Percentiles rank a stretch among this genome's conserved stretches.
phyloP scores from a whole-genome alignment of 1,140 invertebrate genomes.

The Caenorhabditis tropicalis region DNA sequence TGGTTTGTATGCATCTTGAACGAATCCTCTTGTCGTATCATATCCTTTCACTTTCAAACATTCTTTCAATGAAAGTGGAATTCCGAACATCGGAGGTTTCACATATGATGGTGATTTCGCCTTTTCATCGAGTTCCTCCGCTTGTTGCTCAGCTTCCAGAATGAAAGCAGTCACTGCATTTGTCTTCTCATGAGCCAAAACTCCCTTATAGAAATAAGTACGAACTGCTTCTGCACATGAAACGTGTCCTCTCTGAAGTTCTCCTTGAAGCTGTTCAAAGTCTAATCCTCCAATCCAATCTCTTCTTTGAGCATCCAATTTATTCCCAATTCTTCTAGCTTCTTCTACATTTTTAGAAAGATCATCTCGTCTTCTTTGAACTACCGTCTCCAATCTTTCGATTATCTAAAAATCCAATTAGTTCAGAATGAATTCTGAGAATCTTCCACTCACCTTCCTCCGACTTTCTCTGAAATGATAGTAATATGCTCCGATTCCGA shows the following conservation, averaged over 20 bases:
- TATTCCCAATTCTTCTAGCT: neutral
- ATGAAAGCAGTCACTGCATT: conserved; percentile 72
- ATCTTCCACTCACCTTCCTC: neutral
- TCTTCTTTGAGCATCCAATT: conserved; percentile 9
- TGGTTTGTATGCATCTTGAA: conserved; percentile 70
- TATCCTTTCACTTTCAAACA: conserved; percentile 70
- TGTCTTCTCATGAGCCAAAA: conserved; percentile 66
- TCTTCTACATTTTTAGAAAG: neutral
- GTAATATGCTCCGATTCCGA: neutral
- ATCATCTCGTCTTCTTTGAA: neutral
- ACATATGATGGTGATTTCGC: conserved; percentile 51
- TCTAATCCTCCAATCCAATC: conserved; percentile 17
- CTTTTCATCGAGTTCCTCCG: conserved; percentile 67
- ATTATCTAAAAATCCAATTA: conserved; percentile 44
- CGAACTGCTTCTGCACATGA: conserved; percentile 45
- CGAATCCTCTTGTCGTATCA: conserved; percentile 73
- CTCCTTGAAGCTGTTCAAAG: conserved; percentile 17
- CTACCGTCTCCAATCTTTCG: conserved; percentile 4
- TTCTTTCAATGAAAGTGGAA: conserved; percentile 60
- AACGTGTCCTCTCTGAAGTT: conserved; percentile 50
- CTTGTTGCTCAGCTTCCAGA: conserved; percentile 69
- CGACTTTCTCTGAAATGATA: conserved; percentile 22
- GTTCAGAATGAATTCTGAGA: no score
- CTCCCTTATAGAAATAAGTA: conserved; percentile 64
- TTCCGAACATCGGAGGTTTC: conserved; percentile 59